Evolutionary conservation across 2,888 invertebrate species (phyloP).

Genomic region (Ecdyonurus torrentis): DNA sequence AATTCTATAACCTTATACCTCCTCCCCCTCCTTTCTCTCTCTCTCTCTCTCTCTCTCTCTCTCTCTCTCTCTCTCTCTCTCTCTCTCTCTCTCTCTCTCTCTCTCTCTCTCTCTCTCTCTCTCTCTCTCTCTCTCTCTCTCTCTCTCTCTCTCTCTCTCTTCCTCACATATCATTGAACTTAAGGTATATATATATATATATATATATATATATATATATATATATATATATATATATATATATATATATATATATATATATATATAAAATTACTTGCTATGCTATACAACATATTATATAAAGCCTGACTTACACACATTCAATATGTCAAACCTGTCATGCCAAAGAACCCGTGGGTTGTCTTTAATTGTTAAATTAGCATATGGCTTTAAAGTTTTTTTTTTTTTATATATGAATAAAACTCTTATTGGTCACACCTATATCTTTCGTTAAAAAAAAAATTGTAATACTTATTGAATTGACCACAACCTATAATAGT

Average conservation of each 20-base stretch:
- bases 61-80: neutral
- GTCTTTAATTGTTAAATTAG: neutral
- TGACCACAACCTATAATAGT: neutral
- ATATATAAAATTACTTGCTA: neutral
- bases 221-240: too few relatives aligned
- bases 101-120: neutral
- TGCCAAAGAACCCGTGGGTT: neutral
- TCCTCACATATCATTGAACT: neutral
- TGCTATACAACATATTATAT: too few relatives aligned
- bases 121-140: neutral
- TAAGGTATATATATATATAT: too few relatives aligned
- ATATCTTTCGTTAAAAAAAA: neutral
- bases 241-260: too few relatives aligned
- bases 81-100: neutral
- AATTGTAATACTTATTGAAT: neutral
- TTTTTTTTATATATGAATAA: neutral
- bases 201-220: too few relatives aligned
- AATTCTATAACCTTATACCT: neutral
- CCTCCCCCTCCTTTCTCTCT: too few relatives aligned
- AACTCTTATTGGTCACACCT: neutral
- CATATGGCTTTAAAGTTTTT: neutral
- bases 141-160: neutral
- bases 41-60: neutral
- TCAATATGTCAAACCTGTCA: neutral
- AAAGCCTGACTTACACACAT: too few relatives aligned